Percentiles rank a stretch among this genome's conserved stretches.
Conservation (phyloP, 2,797 vertebrate genomes). For the Pipistrellus pygmaeus region DNA sequence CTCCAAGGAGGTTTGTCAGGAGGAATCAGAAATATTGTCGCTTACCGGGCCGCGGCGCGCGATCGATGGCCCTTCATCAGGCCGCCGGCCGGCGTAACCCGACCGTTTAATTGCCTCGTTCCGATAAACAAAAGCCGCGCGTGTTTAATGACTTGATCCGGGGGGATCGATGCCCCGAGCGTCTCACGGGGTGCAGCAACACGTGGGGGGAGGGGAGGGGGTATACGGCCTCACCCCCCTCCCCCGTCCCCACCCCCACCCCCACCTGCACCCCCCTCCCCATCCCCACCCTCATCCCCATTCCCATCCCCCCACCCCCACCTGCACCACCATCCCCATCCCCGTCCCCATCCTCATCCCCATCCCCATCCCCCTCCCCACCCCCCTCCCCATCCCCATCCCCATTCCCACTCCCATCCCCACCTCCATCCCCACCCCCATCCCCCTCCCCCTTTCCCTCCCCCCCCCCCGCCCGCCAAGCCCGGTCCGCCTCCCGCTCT, state of each 20-base stretch:
- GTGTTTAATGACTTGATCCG: conserved; percentile 92
- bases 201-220: conserved; percentile 89
- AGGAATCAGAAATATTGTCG: conserved; percentile 96
- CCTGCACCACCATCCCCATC: too few relatives aligned
- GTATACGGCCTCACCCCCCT: conserved; percentile 86
- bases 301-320: fast-evolving
- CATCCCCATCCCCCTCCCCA: too few relatives aligned
- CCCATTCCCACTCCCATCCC: too few relatives aligned
- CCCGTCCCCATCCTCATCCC: too few relatives aligned
- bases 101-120: conserved; percentile 94
- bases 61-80: conserved; percentile 94
- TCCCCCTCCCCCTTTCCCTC: too few relatives aligned
- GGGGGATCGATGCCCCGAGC: conserved; percentile 89
- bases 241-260: too few relatives aligned
- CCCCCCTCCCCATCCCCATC: too few relatives aligned
- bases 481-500: conserved; percentile 88
- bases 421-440: too few relatives aligned
- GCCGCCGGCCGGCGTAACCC: conserved; percentile 92
- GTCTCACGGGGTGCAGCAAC: conserved; percentile 28
- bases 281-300: conserved; percentile 73
- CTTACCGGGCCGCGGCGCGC: conserved; percentile 93
- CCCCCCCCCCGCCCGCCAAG: conserved; percentile 79
- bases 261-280: conserved; percentile 67
- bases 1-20: conserved; percentile 95
- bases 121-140: conserved; percentile 92